A percentile compares a stretch with the other conserved stretches of the same genome.
Conservation (phyloP, 2,888 invertebrate genomes). For the Amblyjoppa fuscipennis region DNA sequence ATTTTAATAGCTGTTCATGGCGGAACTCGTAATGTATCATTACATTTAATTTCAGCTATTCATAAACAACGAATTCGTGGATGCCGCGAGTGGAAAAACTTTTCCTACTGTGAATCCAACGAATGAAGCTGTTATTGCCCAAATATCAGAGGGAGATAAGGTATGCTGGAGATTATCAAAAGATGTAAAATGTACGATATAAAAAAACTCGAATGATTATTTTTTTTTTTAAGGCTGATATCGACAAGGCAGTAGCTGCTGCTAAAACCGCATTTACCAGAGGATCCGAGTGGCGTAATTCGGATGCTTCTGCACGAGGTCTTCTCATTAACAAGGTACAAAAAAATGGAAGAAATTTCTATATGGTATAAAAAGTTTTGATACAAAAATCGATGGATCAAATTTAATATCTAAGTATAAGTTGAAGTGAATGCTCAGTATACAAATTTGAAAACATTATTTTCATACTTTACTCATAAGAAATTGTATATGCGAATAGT, state of each 20-base stretch:
- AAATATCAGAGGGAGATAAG: constrained; percentile 95
- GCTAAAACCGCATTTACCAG: constrained; percentile 92
- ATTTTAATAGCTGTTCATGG: neutral
- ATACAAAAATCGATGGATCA: neutral
- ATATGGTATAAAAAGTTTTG: neutral
- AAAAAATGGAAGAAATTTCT: neutral
- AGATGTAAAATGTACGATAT: neutral
- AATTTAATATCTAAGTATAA: neutral
- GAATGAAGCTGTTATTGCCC: constrained; percentile 90
- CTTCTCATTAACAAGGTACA: constrained; percentile 88
- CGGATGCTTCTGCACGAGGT: constrained; percentile 94
- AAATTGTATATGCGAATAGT: constrained; percentile 77
- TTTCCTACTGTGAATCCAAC: constrained; percentile 95
- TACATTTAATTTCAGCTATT: constrained; percentile 88
- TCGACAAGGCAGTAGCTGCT: constrained; percentile 92
- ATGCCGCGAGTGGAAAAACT: constrained; percentile 93
- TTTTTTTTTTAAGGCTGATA: constrained; percentile 88
- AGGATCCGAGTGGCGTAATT: constrained; percentile 91
- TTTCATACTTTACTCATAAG: neutral
- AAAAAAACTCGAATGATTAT: neutral
- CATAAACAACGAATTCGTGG: constrained; percentile 93
- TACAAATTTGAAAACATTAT: neutral
- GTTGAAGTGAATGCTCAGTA: neutral
- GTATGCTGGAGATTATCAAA: constrained; percentile 84
- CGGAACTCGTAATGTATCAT: neutral